These are phyloP conservation scores for Perodicticus potto DNA, from an alignment of 2,797 vertebrate genomes.

Conservation along the genomic window DNA sequence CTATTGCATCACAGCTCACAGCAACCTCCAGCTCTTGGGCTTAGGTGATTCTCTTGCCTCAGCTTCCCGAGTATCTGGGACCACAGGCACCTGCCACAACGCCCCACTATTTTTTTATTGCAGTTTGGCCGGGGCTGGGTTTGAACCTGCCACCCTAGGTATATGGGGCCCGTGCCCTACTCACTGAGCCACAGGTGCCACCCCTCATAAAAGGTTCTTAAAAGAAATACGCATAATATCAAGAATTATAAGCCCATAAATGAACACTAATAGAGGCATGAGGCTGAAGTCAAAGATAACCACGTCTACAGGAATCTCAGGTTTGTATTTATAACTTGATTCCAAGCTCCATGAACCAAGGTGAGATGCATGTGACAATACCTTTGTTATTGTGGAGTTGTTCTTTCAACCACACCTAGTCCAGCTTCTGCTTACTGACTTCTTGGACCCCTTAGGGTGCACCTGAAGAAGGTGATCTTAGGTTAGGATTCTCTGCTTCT, in stretches of 20 bases:
- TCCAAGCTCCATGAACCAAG: neutral
- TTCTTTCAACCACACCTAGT: neutral
- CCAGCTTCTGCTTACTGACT: neutral
- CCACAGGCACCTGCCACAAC: no score
- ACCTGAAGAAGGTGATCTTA: neutral
- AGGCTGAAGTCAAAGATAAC: neutral
- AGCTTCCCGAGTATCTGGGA: no score
- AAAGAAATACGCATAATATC: slow-evolving; percentile 26
- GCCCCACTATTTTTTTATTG: no score
- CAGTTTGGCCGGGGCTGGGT: no score
- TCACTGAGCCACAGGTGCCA: no score
- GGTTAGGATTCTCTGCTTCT: neutral
- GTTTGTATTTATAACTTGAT: neutral
- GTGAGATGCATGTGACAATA: neutral
- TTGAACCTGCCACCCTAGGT: no score
- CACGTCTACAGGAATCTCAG: neutral
- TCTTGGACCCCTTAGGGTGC: neutral
- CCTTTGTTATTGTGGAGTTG: neutral
- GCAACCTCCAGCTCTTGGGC: no score
- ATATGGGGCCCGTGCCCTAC: no score
- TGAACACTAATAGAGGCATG: neutral
- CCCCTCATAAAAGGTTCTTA: neutral
- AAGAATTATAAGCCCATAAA: neutral
- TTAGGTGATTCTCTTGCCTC: no score
- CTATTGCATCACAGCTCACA: no score